Evolutionary conservation across 1,140 invertebrate genomes (phyloP), one percentile per base, ranked within the genome.

Genomic region (Leptinotarsa texana): DNA sequence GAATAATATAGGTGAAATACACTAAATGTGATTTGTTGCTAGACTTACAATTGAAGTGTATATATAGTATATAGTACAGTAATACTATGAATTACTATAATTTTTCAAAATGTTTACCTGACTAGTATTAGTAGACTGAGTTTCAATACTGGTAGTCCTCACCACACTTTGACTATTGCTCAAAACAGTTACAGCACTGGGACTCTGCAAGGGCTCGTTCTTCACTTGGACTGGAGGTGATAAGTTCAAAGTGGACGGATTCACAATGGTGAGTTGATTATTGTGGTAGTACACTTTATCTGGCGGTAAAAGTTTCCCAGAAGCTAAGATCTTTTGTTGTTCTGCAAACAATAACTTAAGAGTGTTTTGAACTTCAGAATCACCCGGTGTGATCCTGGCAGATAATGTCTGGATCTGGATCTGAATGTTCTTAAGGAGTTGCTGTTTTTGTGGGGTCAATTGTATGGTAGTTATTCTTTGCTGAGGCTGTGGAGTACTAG

Each of bases 301-400:
- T 15, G 89, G 90, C 8, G 89, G 88, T 74, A 91, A 85, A 72
- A 90, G 83, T 85, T 91, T 91, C 21, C 90, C 90, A 0, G 88
- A 86, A 4, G 89, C 86, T 69, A 91, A 80, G 72, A 91, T 91
- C 77, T 89, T 89, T 72, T 90, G 88, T 80, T 91, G 90, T 73
- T 90, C 89, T 17, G 86, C 83, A 80, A 89, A 89, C 13, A 91
- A 77, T 21, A 86, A 84, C 77, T 90, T 89, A 62, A 91, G 77
- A 4, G 87, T 84, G 65, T 85, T 81, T 79, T 88, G 86, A 82
- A 87, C 86, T 15, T 84, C 81, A 72, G 75, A 13, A 66, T 88
- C 86, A 17, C 83, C 81, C 17, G 84, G 77, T 42, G 84, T 85
- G 24, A 89, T 82, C 75, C 88, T 86, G 3, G 85, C 83, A 15